Evolutionary conservation across 2,113 vertebrate species (phyloP).

Genomic region (Psammodynastes pulverulentus): DNA sequence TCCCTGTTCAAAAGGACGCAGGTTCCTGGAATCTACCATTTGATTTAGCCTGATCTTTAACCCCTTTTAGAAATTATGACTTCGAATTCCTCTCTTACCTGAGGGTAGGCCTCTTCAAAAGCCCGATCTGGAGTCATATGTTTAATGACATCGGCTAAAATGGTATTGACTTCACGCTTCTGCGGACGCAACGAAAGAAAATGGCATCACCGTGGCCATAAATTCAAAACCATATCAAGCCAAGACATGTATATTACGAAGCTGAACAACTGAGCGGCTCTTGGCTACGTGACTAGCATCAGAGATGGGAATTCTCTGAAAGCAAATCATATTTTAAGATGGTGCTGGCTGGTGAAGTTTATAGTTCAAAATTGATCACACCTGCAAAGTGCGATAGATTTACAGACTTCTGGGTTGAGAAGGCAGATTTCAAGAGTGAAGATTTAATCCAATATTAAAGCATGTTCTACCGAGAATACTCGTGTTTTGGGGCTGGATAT

Average conservation of each 20-base stretch:
- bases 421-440: neutral
- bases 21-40: neutral
- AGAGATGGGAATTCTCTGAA: slow-evolving; percentile 12
- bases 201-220: neutral
- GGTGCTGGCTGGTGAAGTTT: neutral
- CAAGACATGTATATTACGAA: neutral
- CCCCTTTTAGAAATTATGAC: neutral
- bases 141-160: slow-evolving; percentile 94
- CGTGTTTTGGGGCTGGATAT: neutral
- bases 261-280: neutral
- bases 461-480: neutral
- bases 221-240: slow-evolving; percentile 12
- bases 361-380: neutral
- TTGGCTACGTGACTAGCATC: slow-evolving; percentile 2
- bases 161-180: slow-evolving; percentile 94
- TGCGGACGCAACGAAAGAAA: slow-evolving; percentile 44
- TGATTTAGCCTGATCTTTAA: neutral
- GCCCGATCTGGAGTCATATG: slow-evolving; percentile 97
- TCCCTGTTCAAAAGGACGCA: neutral
- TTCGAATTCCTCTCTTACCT: slow-evolving; percentile 72
- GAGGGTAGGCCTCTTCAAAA: slow-evolving; percentile 92
- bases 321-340: slow-evolving; percentile 11
- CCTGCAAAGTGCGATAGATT: neutral
- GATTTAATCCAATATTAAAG: neutral
- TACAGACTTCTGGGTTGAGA: neutral